Percentiles rank a stretch among this genome's conserved stretches.
These are phyloP conservation scores for Canis aureus DNA, from an alignment of 2,113 vertebrate species.

Conservation along the genomic window DNA sequence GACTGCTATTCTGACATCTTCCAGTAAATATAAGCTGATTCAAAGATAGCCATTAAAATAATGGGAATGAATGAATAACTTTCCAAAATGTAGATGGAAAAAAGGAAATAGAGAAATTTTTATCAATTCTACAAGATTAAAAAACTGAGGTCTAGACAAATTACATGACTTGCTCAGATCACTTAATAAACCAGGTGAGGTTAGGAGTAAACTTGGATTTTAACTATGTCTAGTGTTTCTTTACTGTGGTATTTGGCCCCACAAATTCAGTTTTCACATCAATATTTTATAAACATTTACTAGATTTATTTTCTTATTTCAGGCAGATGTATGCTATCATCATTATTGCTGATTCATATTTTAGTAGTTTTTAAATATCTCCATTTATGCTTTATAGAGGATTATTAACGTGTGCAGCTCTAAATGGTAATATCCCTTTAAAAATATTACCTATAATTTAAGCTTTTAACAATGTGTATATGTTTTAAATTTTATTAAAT, in stretches of 20 bases:
- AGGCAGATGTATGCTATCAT: background rate
- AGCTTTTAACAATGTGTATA: background rate
- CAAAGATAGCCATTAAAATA: background rate
- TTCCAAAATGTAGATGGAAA: background rate
- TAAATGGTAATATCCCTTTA: background rate
- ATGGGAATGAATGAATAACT: background rate
- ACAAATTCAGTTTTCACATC: slow-evolving; percentile 19
- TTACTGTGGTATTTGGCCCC: background rate
- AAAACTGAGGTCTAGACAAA: slow-evolving; percentile 10
- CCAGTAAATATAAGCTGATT: background rate
- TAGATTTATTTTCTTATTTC: background rate
- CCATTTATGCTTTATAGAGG: background rate
- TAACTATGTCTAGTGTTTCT: background rate
- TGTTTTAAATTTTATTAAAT: slow-evolving; percentile 13
- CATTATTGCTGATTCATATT: background rate
- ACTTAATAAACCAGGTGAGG: background rate
- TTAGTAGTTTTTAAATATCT: background rate
- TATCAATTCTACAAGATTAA: background rate
- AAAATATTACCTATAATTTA: slow-evolving; percentile 29
- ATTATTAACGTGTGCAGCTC: background rate
- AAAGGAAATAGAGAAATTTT: background rate
- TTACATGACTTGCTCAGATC: background rate
- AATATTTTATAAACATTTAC: background rate
- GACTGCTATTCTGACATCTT: background rate
- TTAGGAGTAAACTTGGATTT: background rate